Conservation (phyloP, 2,888 invertebrate genomes). For the Myopa tessellatipennis region DNA sequence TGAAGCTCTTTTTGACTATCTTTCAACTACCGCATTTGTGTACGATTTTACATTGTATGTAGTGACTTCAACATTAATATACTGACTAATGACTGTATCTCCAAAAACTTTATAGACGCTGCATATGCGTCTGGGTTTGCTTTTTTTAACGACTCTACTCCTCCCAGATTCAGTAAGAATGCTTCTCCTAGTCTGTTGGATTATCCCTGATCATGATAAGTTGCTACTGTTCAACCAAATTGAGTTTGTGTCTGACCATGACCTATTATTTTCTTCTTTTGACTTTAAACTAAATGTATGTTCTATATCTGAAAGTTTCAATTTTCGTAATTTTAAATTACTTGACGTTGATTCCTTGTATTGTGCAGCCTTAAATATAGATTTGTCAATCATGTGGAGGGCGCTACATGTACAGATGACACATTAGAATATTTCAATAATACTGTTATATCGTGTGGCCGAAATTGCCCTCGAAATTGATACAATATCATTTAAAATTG, state of each 20-base stretch:
- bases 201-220: background rate
- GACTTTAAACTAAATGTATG: no score
- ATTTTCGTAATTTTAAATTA: no score
- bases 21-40: background rate
- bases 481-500: no score
- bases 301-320: background rate
- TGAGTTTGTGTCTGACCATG: background rate
- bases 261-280: background rate
- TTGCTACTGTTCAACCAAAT: background rate
- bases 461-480: no score
- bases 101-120: no score
- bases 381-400: no score
- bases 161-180: no score
- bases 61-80: slow-evolving; percentile 12
- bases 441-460: slow-evolving; percentile 34
- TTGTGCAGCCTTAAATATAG: no score
- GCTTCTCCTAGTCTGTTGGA: no score
- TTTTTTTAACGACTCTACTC: background rate
- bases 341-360: no score
- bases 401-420: slow-evolving; percentile 28
- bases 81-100: no score
- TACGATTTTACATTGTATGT: background rate
- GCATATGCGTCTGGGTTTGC: background rate
- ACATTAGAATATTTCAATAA: slow-evolving; percentile 50
- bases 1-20: background rate